phyloP scores from a whole-genome alignment of 2,113 vertebrate species.

The Heterochromis multidens region DNA sequence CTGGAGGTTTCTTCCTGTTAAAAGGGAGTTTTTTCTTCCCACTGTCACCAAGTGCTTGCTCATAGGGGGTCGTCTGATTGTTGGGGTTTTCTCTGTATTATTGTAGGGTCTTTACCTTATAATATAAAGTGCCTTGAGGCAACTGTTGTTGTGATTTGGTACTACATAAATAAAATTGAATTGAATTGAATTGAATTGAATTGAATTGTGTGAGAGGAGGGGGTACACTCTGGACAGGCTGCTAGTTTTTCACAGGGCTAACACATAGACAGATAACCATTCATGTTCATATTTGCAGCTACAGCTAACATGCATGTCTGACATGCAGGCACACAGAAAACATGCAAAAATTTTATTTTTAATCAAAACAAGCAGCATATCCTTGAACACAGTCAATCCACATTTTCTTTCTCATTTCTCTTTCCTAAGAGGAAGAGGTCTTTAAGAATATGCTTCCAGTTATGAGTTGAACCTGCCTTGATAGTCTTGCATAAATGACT shows the following conservation, averaged over 20 bases:
- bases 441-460: not conserved
- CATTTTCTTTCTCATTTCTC: not conserved
- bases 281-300: not conserved
- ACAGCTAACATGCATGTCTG: not conserved
- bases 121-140: too few relatives aligned
- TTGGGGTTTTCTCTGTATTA: too few relatives aligned
- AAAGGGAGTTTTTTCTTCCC: too few relatives aligned
- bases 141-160: too few relatives aligned
- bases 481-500: not conserved
- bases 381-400: not conserved
- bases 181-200: too few relatives aligned
- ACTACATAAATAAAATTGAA: too few relatives aligned
- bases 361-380: not conserved
- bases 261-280: not conserved
- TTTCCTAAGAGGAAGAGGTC: not conserved
- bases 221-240: not conserved
- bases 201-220: not conserved
- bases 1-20: too few relatives aligned
- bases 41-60: too few relatives aligned
- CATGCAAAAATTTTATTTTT: not conserved
- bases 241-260: not conserved
- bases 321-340: not conserved
- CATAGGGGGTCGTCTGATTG: too few relatives aligned
- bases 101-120: too few relatives aligned
- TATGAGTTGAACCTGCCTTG: not conserved